Percentiles rank a stretch among this genome's conserved stretches.
Evolutionary conservation across 2,888 invertebrate species (phyloP).

Genomic region (Lycaena phlaeas): DNA sequence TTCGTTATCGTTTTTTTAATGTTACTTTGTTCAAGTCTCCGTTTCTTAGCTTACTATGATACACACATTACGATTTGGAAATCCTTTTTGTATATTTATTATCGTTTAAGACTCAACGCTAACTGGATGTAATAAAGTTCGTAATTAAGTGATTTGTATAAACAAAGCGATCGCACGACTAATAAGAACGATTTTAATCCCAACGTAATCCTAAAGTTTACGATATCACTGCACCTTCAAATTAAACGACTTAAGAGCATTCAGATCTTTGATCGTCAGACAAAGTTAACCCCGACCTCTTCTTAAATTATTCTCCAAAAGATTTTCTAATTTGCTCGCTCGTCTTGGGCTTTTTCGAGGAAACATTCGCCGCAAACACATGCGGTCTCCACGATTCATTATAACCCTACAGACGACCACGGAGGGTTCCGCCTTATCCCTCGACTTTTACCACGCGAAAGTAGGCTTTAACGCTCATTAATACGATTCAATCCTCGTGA

Average conservation of each 20-base stretch:
- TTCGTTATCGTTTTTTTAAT: too few relatives aligned
- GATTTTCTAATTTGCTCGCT: conserved; percentile 69
- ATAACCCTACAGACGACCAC: conserved; percentile 45
- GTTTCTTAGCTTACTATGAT: too few relatives aligned
- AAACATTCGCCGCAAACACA: conserved; percentile 39
- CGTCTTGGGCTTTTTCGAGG: conserved; percentile 45
- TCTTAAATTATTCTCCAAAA: conserved; percentile 69
- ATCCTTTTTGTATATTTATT: too few relatives aligned
- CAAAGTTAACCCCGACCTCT: conserved; percentile 45
- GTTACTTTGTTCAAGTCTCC: too few relatives aligned
- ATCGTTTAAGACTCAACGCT: too few relatives aligned
- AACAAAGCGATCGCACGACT: not conserved
- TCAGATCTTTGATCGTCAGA: conserved; percentile 32
- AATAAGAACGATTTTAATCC: conserved; percentile 7
- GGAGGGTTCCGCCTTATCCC: conserved; percentile 38
- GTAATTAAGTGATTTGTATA: conserved; percentile 4
- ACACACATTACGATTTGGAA: too few relatives aligned
- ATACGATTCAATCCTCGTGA: conserved; percentile 47
- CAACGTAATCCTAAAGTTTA: conserved; percentile 22
- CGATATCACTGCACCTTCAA: conserved; percentile 35
- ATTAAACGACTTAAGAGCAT: conserved; percentile 39
- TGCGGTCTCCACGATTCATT: conserved; percentile 42
- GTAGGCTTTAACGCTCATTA: conserved; percentile 46
- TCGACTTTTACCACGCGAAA: conserved; percentile 40
- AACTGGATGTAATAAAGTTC: too few relatives aligned